These are phyloP conservation scores for Pristis pectinata DNA, from an alignment of 2,797 vertebrate genomes.

Conservation along the genomic window DNA sequence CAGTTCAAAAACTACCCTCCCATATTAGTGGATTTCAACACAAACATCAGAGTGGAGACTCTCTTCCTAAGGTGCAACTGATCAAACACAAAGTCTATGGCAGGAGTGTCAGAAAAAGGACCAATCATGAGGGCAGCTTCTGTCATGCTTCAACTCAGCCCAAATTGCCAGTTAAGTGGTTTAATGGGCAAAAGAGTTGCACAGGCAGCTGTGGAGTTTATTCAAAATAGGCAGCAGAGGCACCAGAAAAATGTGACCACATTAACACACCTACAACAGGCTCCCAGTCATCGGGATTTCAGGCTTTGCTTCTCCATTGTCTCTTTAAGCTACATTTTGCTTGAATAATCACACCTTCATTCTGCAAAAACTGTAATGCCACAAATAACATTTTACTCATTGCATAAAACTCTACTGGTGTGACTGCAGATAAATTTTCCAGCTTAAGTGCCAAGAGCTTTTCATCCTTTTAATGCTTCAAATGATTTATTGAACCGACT, in stretches of 20 bases:
- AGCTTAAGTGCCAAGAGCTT: neutral
- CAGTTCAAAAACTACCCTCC: neutral
- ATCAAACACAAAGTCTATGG: neutral
- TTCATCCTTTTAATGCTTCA: slow-evolving; percentile 21
- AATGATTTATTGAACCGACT: neutral
- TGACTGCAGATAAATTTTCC: neutral
- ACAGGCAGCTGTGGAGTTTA: neutral
- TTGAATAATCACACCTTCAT: neutral
- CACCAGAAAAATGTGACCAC: neutral
- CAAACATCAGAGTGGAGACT: neutral
- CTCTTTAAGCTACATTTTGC: neutral
- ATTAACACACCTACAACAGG: neutral
- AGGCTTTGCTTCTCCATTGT: neutral
- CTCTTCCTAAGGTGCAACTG: neutral
- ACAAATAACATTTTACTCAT: slow-evolving; percentile 23
- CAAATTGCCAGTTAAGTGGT: neutral
- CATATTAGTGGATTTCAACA: neutral
- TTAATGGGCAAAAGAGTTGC: neutral
- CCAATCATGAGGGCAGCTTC: neutral
- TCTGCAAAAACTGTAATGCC: neutral
- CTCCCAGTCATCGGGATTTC: neutral
- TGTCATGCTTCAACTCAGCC: neutral
- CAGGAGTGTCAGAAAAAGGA: neutral
- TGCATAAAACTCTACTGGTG: neutral
- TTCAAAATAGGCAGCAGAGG: too few species aligned